These are phyloP conservation scores for Parelbella ahira DNA, from an alignment of 2,888 invertebrate species.

Conservation along the genomic window DNA sequence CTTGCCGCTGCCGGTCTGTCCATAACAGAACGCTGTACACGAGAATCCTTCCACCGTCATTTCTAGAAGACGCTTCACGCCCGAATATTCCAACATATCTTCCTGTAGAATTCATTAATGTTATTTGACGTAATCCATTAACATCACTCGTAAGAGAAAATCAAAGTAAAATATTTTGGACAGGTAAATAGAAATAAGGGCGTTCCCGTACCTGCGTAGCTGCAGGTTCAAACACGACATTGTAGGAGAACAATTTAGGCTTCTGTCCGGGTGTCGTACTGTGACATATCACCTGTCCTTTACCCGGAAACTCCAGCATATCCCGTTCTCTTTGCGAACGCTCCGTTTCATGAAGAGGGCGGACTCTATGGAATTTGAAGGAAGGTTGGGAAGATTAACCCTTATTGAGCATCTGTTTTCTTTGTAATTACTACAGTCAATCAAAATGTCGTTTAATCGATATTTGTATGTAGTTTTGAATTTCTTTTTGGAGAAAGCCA, in stretches of 20 bases:
- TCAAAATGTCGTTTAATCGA: no score
- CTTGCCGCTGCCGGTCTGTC: slow-evolving; percentile 98
- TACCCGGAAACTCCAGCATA: slow-evolving; percentile 91
- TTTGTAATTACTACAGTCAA: no score
- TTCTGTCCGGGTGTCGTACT: slow-evolving; percentile 81
- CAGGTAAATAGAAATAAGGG: no score
- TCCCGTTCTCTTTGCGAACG: slow-evolving; percentile 83
- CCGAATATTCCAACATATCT: slow-evolving; percentile 94
- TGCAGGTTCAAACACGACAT: slow-evolving; percentile 95
- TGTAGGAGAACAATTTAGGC: slow-evolving; percentile 94
- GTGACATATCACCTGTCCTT: slow-evolving; percentile 90
- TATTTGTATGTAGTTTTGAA: no score
- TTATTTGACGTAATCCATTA: no score
- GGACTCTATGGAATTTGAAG: slow-evolving; percentile 80
- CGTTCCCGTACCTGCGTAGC: slow-evolving; percentile 86
- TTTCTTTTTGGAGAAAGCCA: no score
- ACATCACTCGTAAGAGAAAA: no score
- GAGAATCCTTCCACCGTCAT: slow-evolving; percentile 97
- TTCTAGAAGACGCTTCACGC: slow-evolving; percentile 93
- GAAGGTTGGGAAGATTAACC: no score
- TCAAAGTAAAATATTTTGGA: no score
- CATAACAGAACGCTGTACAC: slow-evolving; percentile 97
- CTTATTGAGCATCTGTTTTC: no score
- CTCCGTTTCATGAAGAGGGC: slow-evolving; percentile 90
- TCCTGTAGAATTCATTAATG: no score